Evolutionary conservation across 2,113 vertebrate species (phyloP).

Genomic region (Epinephelus moara): DNA sequence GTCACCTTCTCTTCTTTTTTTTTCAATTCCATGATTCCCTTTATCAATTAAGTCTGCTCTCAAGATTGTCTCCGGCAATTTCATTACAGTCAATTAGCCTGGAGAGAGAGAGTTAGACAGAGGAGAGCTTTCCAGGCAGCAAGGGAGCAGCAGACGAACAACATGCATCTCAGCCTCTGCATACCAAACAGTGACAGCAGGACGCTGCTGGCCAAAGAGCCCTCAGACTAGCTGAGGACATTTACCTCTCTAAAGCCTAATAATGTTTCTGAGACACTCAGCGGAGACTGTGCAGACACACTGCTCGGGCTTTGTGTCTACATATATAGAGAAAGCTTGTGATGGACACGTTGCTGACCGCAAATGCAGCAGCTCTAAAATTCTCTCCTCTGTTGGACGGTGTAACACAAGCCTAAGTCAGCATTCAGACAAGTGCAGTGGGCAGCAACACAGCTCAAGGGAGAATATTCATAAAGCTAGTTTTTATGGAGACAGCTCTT

Average conservation of each 20-base stretch:
- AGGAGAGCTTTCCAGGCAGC: conserved; percentile 50
- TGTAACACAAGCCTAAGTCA: conserved; percentile 30
- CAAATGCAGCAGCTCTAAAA: conserved; percentile 14
- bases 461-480: not conserved
- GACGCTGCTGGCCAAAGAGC: conserved; percentile 35
- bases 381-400: not conserved
- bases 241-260: conserved; percentile 48
- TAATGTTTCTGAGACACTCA: conserved; percentile 27
- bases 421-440: conserved; percentile 10
- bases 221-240: conserved; percentile 35
- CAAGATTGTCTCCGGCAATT: conserved; percentile 77
- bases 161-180: conserved; percentile 43
- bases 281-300: conserved; percentile 7
- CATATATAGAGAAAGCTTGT: not conserved
- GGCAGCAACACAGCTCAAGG: not conserved
- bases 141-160: conserved; percentile 35
- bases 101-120: conserved; percentile 41
- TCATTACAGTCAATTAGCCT: conserved; percentile 81
- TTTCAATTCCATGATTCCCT: conserved; percentile 58
- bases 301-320: not conserved
- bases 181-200: conserved; percentile 62
- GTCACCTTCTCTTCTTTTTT: conserved; percentile 60
- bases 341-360: conserved; percentile 24
- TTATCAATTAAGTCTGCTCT: conserved; percentile 74
- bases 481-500: conserved; percentile 11